Percentiles rank a stretch among this genome's conserved stretches.
Evolutionary conservation across 2,888 invertebrate species (phyloP).

Genomic region (Lasioglossum marginatum): DNA sequence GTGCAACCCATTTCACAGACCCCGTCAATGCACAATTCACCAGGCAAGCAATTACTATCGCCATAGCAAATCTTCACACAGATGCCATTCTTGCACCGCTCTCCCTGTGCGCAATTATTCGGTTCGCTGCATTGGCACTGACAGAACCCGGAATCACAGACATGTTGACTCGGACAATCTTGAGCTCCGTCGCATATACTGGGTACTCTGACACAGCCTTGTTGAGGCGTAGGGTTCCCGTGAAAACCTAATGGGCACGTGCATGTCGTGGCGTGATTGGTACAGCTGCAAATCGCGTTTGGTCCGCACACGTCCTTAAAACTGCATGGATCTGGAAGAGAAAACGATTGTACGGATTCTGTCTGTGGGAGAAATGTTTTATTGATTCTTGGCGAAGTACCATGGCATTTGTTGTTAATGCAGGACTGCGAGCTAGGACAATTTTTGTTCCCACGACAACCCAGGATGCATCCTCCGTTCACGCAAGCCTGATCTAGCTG

Average conservation of each 20-base stretch:
- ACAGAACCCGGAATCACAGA: conserved; percentile 92
- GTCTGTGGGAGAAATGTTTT: neutral
- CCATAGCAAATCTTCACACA: conserved; percentile 95
- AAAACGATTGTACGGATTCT: neutral
- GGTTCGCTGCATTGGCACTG: conserved; percentile 91
- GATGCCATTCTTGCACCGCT: conserved; percentile 91
- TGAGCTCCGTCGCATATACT: conserved; percentile 88
- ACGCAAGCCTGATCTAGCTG: conserved; percentile 92
- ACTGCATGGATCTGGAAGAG: conserved; percentile 90
- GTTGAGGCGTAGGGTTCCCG: conserved; percentile 94
- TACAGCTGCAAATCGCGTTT: conserved; percentile 92
- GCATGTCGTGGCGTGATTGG: conserved; percentile 91
- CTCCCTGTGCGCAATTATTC: conserved; percentile 92
- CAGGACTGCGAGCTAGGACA: conserved; percentile 92
- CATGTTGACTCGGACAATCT: conserved; percentile 91
- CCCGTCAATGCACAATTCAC: conserved; percentile 94
- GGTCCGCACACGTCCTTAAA: conserved; percentile 92
- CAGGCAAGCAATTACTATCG: conserved; percentile 95
- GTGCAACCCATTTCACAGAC: conserved; percentile 94
- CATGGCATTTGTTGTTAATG: conserved; percentile 92
- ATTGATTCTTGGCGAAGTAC: conserved; percentile 67
- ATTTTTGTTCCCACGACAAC: conserved; percentile 93
- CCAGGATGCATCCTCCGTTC: conserved; percentile 91
- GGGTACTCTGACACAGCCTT: conserved; percentile 95
- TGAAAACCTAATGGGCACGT: conserved; percentile 94